A percentile compares a stretch with the other conserved stretches of the same genome.
These are phyloP conservation scores for Oophaga sylvatica DNA, from an alignment of 2,797 vertebrate genomes.

Conservation along the genomic window DNA sequence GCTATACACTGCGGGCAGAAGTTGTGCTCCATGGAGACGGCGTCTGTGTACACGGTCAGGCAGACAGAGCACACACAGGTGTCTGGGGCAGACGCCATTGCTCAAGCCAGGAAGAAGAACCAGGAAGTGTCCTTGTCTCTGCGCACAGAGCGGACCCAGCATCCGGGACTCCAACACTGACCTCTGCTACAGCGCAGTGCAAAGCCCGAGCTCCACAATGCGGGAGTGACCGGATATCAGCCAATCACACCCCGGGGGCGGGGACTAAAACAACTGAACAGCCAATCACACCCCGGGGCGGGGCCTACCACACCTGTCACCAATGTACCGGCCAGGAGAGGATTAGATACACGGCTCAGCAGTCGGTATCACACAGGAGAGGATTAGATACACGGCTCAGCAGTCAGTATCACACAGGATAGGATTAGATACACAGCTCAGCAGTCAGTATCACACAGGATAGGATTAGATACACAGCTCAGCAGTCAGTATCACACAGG, in stretches of 20 bases:
- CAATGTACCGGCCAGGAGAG: neutral
- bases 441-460: neutral
- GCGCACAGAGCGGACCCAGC: too few relatives aligned
- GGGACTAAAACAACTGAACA: too few relatives aligned
- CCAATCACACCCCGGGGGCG: too few relatives aligned
- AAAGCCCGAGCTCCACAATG: too few relatives aligned
- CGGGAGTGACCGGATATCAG: too few relatives aligned
- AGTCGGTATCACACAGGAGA: neutral
- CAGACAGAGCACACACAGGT: neutral
- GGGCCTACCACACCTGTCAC: too few relatives aligned
- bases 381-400: neutral
- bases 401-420: neutral
- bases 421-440: neutral
- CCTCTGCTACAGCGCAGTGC: too few relatives aligned
- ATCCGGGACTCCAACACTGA: too few relatives aligned
- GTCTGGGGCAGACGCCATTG: neutral
- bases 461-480: too few relatives aligned
- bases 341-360: constrained; percentile 2
- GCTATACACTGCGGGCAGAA: constrained; percentile 11
- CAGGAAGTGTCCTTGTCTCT: neutral
- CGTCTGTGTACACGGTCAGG: neutral
- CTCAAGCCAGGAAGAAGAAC: neutral
- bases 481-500: too few relatives aligned
- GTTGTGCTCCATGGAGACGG: constrained; percentile 2
- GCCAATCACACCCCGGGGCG: too few relatives aligned